Percentiles rank a stretch among this genome's conserved stretches.
phyloP scores from a whole-genome alignment of 2,888 invertebrate genomes.

The Agrotis puta region DNA sequence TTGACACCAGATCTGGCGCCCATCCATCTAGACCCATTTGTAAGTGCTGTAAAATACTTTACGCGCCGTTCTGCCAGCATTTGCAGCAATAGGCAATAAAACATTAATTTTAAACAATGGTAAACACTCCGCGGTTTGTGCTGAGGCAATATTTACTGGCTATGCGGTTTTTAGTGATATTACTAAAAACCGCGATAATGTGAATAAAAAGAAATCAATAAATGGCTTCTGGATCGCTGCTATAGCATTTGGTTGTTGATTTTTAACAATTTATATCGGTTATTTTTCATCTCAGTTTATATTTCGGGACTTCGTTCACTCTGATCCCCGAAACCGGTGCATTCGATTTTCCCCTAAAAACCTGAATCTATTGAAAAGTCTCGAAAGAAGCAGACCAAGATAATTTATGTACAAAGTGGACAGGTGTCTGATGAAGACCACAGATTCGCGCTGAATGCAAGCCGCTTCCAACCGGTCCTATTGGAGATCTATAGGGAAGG shows the following conservation, averaged over 20 bases:
- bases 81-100: constrained; percentile 44
- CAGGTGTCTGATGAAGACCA: too few species aligned
- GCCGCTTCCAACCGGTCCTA: too few species aligned
- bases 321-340: background rate
- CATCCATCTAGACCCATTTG: constrained; percentile 14
- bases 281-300: background rate
- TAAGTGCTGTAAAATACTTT: constrained; percentile 30
- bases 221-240: background rate
- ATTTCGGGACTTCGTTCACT: background rate
- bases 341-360: background rate
- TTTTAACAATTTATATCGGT: background rate
- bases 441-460: too few species aligned
- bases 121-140: constrained; percentile 28
- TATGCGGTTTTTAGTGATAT: constrained; percentile 7
- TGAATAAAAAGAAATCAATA: constrained; percentile 6
- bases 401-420: too few species aligned
- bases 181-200: background rate
- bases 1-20: constrained; percentile 18
- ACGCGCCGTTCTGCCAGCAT: constrained; percentile 20
- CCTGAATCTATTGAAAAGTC: too few species aligned
- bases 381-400: too few species aligned
- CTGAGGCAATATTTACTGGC: constrained; percentile 17
- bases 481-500: too few species aligned
- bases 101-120: constrained; percentile 51
- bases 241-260: background rate